Conservation (phyloP, 2,113 vertebrate genomes). For the Maccullochella peelii region DNA sequence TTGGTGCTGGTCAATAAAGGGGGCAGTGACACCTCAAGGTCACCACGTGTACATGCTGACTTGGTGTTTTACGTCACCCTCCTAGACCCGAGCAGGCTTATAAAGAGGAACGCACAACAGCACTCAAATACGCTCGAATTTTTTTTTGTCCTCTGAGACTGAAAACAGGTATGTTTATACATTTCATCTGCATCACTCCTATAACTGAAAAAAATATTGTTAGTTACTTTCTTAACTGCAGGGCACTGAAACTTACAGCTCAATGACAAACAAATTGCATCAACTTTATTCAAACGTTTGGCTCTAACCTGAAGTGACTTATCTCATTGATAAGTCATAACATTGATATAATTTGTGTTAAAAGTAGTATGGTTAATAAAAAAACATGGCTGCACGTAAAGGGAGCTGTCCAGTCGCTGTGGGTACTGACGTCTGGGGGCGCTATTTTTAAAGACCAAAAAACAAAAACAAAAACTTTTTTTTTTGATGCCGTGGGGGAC, state of each 20-base stretch:
- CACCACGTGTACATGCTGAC: constrained; percentile 69
- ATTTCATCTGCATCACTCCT: background rate
- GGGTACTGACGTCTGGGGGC: constrained; percentile 44
- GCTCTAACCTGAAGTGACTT: too few species aligned
- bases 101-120: constrained; percentile 65
- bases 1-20: constrained; percentile 45
- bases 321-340: too few species aligned
- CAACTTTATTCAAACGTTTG: background rate
- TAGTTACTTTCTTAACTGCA: background rate
- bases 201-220: too few species aligned
- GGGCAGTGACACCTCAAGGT: constrained; percentile 55
- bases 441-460: background rate
- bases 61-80: constrained; percentile 66
- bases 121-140: constrained; percentile 34
- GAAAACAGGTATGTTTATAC: constrained; percentile 71
- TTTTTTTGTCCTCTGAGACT: constrained; percentile 41
- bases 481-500: background rate
- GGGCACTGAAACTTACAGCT: background rate
- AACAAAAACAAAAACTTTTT: too few species aligned
- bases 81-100: constrained; percentile 48
- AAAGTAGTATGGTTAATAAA: background rate
- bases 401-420: constrained; percentile 38
- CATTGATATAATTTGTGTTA: background rate
- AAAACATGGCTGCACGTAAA: background rate
- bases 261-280: background rate